Percentiles rank a stretch among this genome's conserved stretches.
phyloP scores from a whole-genome alignment of 2,888 invertebrate genomes.

The Ophion ventricosus region DNA sequence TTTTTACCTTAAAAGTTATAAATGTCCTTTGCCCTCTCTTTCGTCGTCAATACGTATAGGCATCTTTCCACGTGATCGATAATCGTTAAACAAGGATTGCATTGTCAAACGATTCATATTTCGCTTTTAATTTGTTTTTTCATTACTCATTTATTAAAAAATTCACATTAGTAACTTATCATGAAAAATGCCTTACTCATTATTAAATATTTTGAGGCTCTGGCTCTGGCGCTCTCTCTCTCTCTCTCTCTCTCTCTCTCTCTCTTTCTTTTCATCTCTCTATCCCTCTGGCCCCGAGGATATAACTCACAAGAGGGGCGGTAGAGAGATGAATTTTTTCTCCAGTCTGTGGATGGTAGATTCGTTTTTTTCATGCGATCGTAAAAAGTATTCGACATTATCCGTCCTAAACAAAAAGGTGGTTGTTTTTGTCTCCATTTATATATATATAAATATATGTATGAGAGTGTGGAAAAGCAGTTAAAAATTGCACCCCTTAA shows the following conservation, averaged over 20 bases:
- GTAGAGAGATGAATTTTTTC: slow-evolving; percentile 64
- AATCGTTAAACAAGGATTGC: slow-evolving; percentile 57
- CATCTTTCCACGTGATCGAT: slow-evolving; percentile 53
- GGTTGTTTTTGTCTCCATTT: slow-evolving; percentile 38
- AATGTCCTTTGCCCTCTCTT: background rate
- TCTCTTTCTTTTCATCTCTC: slow-evolving; percentile 62
- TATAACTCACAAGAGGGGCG: slow-evolving; percentile 71
- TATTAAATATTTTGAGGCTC: slow-evolving; percentile 80
- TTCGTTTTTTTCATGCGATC: slow-evolving; percentile 71
- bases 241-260: slow-evolving; percentile 50
- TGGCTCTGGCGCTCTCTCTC: slow-evolving; percentile 71
- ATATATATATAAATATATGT: slow-evolving; percentile 16
- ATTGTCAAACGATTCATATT: slow-evolving; percentile 49
- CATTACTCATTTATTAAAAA: slow-evolving; percentile 81
- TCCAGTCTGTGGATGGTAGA: slow-evolving; percentile 73
- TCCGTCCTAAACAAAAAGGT: slow-evolving; percentile 67
- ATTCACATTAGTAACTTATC: slow-evolving; percentile 82
- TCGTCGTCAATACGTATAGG: slow-evolving; percentile 10
- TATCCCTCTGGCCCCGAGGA: slow-evolving; percentile 61
- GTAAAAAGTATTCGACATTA: slow-evolving; percentile 70
- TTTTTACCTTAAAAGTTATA: background rate
- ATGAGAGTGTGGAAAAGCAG: background rate
- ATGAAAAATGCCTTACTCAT: slow-evolving; percentile 81
- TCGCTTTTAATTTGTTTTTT: slow-evolving; percentile 55
- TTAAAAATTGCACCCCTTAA: background rate